Evolutionary conservation across 2,888 invertebrate species (phyloP).

Genomic region (Electrophaes corylata): DNA sequence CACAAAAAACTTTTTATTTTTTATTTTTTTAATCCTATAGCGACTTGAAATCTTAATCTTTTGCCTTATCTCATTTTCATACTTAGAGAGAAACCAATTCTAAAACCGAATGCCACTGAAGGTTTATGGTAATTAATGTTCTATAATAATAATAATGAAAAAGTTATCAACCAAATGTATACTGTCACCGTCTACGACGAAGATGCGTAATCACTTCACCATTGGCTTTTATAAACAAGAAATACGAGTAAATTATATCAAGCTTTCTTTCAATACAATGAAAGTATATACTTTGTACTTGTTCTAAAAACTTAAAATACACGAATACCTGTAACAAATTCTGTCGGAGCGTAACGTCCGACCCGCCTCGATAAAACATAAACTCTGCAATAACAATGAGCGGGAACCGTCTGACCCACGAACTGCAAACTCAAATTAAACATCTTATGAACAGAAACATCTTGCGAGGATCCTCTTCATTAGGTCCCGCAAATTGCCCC

Average conservation of each 20-base stretch:
- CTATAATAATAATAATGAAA: no score
- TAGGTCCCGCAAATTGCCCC: conserved; percentile 78
- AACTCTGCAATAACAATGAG: conserved; percentile 77
- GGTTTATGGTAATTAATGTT: no score
- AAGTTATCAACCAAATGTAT: no score
- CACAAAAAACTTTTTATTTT: no score
- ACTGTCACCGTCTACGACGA: no score
- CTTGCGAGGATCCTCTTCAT: conserved; percentile 83
- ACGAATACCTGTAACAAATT: conserved; percentile 21
- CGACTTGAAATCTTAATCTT: no score
- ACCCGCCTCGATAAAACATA: conserved; percentile 57
- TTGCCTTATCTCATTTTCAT: no score
- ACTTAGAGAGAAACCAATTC: no score
- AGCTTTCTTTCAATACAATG: not conserved
- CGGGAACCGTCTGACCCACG: conserved; percentile 70
- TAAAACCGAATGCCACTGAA: no score
- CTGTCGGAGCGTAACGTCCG: conserved; percentile 19
- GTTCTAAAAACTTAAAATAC: not conserved
- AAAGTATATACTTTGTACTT: not conserved
- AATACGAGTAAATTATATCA: not conserved
- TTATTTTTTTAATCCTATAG: no score
- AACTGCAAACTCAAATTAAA: conserved; percentile 82
- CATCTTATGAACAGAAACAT: conserved; percentile 83
- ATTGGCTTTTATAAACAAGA: no score
- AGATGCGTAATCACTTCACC: no score